Percentiles rank a stretch among this genome's conserved stretches.
Evolutionary conservation across 2,113 vertebrate genomes (phyloP).

Genomic region (Anhinga anhinga): DNA sequence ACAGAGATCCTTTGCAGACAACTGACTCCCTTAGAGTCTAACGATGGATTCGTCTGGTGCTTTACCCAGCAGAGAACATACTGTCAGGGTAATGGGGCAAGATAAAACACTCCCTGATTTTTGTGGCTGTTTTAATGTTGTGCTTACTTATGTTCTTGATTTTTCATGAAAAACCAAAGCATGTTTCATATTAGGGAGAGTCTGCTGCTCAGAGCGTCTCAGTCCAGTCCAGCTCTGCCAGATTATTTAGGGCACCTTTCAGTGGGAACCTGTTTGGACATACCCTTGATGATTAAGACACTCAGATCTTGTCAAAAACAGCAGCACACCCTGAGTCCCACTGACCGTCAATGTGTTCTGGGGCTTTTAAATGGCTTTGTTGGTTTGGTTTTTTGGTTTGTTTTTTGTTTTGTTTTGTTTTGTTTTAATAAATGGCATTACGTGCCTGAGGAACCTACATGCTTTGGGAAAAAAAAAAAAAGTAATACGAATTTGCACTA

Average conservation of each 20-base stretch:
- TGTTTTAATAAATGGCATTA: neutral
- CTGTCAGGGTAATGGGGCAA: no score
- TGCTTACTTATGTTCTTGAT: neutral
- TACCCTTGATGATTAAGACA: neutral
- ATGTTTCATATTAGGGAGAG: neutral
- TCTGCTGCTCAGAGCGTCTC: neutral
- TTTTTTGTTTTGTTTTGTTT: neutral
- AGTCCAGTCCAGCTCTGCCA: neutral
- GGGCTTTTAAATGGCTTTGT: neutral
- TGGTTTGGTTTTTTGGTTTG: neutral
- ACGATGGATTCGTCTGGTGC: neutral
- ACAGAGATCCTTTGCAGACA: neutral
- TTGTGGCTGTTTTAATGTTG: neutral
- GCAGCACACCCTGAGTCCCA: neutral
- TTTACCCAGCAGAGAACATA: neutral
- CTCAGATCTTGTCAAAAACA: neutral
- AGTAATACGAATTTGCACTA: neutral
- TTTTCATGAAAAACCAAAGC: neutral
- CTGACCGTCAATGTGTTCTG: neutral
- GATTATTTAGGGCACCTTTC: neutral
- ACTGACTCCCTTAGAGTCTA: neutral
- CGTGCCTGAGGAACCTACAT: neutral
- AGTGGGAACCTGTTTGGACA: neutral
- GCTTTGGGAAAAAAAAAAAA: neutral
- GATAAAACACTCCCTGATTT: neutral